Percentiles rank a stretch among this genome's conserved stretches.
phyloP scores from a whole-genome alignment of 1,140 invertebrate genomes.

The Pseudomyrmex dendroicus region DNA sequence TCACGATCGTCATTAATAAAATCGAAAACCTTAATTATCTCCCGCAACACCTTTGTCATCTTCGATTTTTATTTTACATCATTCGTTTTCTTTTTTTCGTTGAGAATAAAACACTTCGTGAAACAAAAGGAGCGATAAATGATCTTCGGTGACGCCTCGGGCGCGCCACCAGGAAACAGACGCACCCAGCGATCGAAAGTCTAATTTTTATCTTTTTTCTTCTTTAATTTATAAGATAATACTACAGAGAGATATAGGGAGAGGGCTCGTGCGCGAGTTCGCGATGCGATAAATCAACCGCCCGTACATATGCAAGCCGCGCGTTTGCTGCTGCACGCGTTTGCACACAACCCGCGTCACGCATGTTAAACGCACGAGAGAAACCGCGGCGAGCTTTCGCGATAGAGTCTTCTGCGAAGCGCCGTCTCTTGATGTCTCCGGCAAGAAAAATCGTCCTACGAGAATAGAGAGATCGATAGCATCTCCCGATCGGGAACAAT shows the following conservation, averaged over 20 bases:
- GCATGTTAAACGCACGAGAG: constrained; percentile 62
- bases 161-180: constrained; percentile 58
- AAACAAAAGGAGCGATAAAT: constrained; percentile 13
- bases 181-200: constrained; percentile 56
- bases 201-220: constrained; percentile 49
- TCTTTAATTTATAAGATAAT: constrained; percentile 67
- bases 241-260: constrained; percentile 21
- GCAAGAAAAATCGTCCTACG: neutral
- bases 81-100: neutral
- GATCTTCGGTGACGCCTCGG: constrained; percentile 13
- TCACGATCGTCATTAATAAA: constrained; percentile 1
- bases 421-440: constrained; percentile 4
- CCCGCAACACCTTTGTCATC: neutral
- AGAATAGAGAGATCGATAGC: constrained; percentile 4
- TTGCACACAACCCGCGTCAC: constrained; percentile 27
- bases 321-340: constrained; percentile 48
- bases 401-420: constrained; percentile 49
- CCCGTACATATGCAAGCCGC: constrained; percentile 46
- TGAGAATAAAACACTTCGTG: neutral
- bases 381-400: constrained; percentile 48
- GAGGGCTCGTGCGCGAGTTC: constrained; percentile 32
- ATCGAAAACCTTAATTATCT: neutral
- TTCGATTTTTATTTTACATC: neutral
- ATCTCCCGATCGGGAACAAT: constrained; percentile 4
- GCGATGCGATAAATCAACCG: constrained; percentile 66